Evolutionary conservation across 2,888 invertebrate species (phyloP).

Genomic region (Oxystoma pomonae): DNA sequence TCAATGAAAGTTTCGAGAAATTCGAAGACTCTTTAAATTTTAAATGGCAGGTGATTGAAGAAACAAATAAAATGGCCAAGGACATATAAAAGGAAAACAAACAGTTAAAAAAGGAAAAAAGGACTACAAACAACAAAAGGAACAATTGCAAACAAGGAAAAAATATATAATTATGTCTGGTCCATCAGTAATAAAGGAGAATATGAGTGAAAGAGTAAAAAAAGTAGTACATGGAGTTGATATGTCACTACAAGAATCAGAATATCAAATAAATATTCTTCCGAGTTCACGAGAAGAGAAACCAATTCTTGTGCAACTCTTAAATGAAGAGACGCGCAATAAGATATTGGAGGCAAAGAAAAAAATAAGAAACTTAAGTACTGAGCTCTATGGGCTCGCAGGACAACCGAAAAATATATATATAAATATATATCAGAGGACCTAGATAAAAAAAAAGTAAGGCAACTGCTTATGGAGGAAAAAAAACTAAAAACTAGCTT

Average conservation of each 20-base stretch:
- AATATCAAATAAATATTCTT: not conserved
- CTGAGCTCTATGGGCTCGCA: too few species aligned
- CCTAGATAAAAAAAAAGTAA: not conserved
- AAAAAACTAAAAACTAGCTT: not conserved
- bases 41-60: not conserved
- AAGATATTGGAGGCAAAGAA: not conserved
- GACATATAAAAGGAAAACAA: not conserved
- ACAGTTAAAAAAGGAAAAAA: not conserved
- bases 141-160: too few species aligned
- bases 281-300: not conserved
- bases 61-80: constrained; percentile 6
- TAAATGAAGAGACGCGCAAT: not conserved
- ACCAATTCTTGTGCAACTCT: not conserved
- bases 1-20: not conserved
- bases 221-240: too few species aligned
- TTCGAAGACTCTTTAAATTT: not conserved
- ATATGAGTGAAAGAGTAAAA: too few species aligned
- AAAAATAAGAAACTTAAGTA: not conserved
- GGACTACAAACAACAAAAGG: too few species aligned
- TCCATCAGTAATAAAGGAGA: too few species aligned
- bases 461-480: not conserved
- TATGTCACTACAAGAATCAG: not conserved
- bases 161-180: too few species aligned
- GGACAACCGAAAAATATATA: not conserved
- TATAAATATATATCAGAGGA: not conserved